A percentile compares a stretch with the other conserved stretches of the same genome.
Conservation (phyloP, 2,113 vertebrate species). For the Syngnathus floridae region DNA sequence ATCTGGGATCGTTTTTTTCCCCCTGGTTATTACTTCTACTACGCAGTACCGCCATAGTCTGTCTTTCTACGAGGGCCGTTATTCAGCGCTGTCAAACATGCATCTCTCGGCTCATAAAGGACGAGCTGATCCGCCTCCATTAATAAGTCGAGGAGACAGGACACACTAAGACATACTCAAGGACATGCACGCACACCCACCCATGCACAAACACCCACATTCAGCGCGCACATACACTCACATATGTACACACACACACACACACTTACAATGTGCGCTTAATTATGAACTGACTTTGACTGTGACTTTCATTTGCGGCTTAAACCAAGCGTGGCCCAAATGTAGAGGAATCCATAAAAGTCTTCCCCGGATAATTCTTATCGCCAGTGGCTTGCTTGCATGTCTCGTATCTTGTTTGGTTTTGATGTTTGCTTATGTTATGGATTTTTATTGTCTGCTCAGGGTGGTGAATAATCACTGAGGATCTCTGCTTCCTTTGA, state of each 20-base stretch:
- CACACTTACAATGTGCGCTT: conserved; percentile 28
- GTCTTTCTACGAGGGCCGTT: neutral
- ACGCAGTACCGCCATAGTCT: neutral
- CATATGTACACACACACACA: conserved; percentile 8
- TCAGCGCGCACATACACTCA: neutral
- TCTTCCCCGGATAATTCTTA: conserved; percentile 28
- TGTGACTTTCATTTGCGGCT: conserved; percentile 48
- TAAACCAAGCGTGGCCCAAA: conserved; percentile 39
- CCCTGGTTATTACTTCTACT: no score
- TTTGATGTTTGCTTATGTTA: conserved; percentile 65
- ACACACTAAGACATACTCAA: conserved; percentile 6
- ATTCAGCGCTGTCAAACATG: neutral
- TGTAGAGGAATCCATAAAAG: conserved; percentile 38
- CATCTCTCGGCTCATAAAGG: conserved; percentile 13
- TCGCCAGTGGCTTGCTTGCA: conserved; percentile 22
- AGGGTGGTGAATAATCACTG: conserved; percentile 61
- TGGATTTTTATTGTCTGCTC: conserved; percentile 61
- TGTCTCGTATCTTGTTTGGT: conserved; percentile 55
- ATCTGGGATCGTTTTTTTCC: no score
- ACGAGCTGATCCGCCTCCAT: conserved; percentile 9
- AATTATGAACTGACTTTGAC: conserved; percentile 48
- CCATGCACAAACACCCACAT: conserved; percentile 10
- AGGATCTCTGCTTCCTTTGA: conserved; percentile 51
- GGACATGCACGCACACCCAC: neutral
- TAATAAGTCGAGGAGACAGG: conserved; percentile 6